Base-by-base conservation (phyloP, 2,888 invertebrate genomes). In the Heteropelma amictum region DNA sequence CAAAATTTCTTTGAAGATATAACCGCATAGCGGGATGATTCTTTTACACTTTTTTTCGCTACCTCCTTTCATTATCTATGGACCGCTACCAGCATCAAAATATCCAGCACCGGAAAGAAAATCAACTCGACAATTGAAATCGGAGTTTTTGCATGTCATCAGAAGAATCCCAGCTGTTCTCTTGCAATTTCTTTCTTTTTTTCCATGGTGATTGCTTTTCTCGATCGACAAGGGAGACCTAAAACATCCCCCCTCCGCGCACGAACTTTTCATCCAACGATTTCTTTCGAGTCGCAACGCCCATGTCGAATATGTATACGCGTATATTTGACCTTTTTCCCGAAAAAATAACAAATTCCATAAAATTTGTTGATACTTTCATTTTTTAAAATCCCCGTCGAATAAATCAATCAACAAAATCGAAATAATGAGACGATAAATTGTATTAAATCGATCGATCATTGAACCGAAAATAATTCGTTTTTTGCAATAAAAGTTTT, bases 101-200 rank as follows among this genome's bases (percentile, higher is more conserved):
- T 23, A 47, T 47, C n/a, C 45, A 10, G 45, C 10, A 23, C 21
- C 47, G 21, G 33, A 69, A 68, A 47, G 47, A 47, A 47, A 47
- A 70, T 64, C 49, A 26, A 56, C n/a, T 47, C 47, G 72, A 67
- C 72, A 38, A 76, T 76, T 23, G 47, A 30, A 56, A 30, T 30
- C 45, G 26, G 26, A 45, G 56, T 67, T 49, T 64, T 30, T 45
- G 17, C 38, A 53, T n/a, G 33, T 65, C 3, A 23, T 8, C n/a
- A 35, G 12, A 53, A 40, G 28, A 47, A 33, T 28, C 47, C 23
- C 60, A 70, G 64, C 64, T 65, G 74, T 53, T 65, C 38, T 45
- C 30, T 33, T 21, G 7, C 7, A 17, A 30, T 35, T 60, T 47
- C 61, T 47, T 60, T 60, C 58, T 70, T 65, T 47, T 45, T 49